A percentile compares a stretch with the other conserved stretches of the same genome.
phyloP scores from a whole-genome alignment of 2,113 vertebrate genomes.

The Siniperca chuatsi region DNA sequence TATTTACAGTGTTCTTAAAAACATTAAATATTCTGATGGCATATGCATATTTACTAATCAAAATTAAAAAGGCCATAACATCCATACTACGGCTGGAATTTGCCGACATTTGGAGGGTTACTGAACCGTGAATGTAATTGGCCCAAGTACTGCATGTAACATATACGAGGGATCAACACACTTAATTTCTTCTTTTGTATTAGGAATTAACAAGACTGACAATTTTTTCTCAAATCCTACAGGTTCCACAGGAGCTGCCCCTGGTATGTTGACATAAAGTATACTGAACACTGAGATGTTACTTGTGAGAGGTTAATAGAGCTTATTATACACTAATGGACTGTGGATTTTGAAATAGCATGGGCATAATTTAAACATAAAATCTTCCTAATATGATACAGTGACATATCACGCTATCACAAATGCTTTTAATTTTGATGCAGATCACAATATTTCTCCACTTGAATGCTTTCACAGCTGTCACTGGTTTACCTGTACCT shows the following conservation, averaged over 20 bases:
- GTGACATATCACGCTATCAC: neutral
- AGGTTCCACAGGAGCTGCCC: conserved; percentile 48
- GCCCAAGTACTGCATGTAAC: neutral
- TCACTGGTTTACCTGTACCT: conserved; percentile 41
- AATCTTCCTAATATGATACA: neutral
- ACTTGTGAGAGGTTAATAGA: neutral
- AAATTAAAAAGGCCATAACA: neutral
- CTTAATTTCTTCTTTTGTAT: neutral
- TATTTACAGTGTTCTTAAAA: neutral
- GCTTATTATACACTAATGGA: neutral
- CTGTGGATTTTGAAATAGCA: neutral
- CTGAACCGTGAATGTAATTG: neutral
- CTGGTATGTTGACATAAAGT: conserved; percentile 42
- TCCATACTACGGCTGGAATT: neutral
- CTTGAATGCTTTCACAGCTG: conserved; percentile 46
- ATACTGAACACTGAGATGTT: neutral
- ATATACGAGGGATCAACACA: neutral
- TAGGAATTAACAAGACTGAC: neutral
- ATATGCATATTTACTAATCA: neutral
- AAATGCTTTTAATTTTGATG: conserved; percentile 3
- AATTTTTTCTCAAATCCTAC: neutral
- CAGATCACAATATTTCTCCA: conserved; percentile 5
- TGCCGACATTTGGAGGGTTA: neutral
- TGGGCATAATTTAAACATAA: neutral
- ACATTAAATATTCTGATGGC: neutral